These are phyloP conservation scores for Perizoma flavofasciatum DNA, from an alignment of 2,888 invertebrate species.

Conservation along the genomic window DNA sequence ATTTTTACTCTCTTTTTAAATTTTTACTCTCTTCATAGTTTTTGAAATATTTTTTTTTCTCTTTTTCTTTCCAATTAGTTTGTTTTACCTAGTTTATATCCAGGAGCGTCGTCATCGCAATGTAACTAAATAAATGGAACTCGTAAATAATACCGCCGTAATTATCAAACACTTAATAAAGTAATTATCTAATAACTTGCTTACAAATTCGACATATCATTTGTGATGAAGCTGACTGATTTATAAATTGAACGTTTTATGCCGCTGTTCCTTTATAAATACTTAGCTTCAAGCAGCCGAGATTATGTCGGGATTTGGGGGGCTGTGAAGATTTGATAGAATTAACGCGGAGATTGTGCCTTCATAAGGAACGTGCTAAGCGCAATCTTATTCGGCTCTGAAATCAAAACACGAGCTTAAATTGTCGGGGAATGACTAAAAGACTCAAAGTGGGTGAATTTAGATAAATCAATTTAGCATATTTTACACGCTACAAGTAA, in stretches of 20 bases:
- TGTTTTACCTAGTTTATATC: no score
- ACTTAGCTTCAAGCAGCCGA: slow-evolving; percentile 12
- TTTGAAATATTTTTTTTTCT: no score
- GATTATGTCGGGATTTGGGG: slow-evolving; percentile 20
- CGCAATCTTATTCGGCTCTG: no score
- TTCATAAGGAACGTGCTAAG: background rate
- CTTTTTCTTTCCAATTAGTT: no score
- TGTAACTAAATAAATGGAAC: slow-evolving; percentile 2
- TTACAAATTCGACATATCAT: slow-evolving; percentile 18
- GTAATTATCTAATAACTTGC: slow-evolving; percentile 21
- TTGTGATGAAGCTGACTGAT: slow-evolving; percentile 22
- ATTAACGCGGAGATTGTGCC: background rate
- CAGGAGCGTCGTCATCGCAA: background rate
- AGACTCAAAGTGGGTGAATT: no score
- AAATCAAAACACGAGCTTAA: no score
- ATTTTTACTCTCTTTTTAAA: no score
- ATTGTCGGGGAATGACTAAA: no score
- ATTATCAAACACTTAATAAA: slow-evolving; percentile 19
- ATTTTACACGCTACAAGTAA: no score
- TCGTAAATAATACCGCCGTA: background rate
- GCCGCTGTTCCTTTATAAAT: slow-evolving; percentile 13
- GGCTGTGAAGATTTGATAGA: slow-evolving; percentile 1
- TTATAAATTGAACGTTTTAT: slow-evolving; percentile 25
- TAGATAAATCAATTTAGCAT: no score
- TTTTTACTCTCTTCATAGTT: no score